Evolutionary conservation across 2,888 invertebrate species (phyloP), one percentile per base, ranked within the genome.

Genomic region (Serripes groenlandicus): DNA sequence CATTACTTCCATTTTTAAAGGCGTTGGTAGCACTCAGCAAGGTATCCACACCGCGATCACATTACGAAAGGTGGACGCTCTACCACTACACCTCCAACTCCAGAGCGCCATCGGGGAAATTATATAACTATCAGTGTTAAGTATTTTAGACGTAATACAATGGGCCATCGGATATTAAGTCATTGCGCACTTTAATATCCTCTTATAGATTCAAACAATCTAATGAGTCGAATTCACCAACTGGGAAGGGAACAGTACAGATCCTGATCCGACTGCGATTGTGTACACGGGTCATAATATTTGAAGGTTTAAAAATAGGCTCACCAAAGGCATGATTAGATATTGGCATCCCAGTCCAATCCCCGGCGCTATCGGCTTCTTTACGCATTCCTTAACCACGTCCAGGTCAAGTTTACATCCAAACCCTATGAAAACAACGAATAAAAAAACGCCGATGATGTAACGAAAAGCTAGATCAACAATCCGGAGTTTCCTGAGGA

Each of bases 321-420:
- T 93, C 91, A 95, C 95, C 92, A 95, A 58, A 4, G 96, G 96
- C 96, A 96, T 96, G 71, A 95, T 87, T 18, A 95, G 74, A 87
- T 95, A 96, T 88, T 96, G 96, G 49, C 95, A 95, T 30, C 93
- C 88, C 72, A 95, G 93, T 0, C 95, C 95, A 37, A 95, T 95
- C 2, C 92, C 90, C 0, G 95, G 95, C 1, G 95, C 95, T 0
- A 95, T 89, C 0, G 96, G 96, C 73, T 91, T 94, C 87, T 92
- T 94, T 2, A 96, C 77, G 0, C 95, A 95, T 52, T 93, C 90
- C 78, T 92, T 92, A 28, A 95, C 94, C 21, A 93, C 86, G 0
- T 86, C 72, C 28, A 95, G 70, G 70, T 95, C 94, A 52, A 95
- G 88, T 81, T 95, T 94, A 62, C 94, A 94, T 0, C 95, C 95